phyloP scores from a whole-genome alignment of 2,888 invertebrate species.

The Tethea ocularis region DNA sequence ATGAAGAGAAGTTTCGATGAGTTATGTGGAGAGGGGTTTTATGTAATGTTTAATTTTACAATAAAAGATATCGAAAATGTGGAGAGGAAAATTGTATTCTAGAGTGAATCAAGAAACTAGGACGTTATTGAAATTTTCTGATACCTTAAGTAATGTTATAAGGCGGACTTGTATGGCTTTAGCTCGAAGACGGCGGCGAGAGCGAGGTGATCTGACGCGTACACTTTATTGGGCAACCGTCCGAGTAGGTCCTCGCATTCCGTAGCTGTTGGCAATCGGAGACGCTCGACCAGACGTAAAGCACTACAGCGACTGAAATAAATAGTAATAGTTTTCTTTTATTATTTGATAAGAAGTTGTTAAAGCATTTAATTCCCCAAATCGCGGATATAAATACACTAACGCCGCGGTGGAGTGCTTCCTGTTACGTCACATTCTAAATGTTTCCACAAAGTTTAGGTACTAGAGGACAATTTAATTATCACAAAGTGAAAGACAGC shows the following conservation, averaged over 20 bases:
- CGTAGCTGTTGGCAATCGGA: constrained; percentile 85
- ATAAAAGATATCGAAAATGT: background rate
- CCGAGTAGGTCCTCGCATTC: constrained; percentile 83
- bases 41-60: too few relatives aligned
- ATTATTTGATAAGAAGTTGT: too few relatives aligned
- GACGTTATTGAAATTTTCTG: background rate
- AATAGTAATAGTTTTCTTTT: constrained; percentile 21
- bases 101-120: background rate
- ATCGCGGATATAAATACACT: too few relatives aligned
- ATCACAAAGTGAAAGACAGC: too few relatives aligned
- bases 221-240: constrained; percentile 88
- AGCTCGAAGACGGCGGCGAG: constrained; percentile 89
- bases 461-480: too few relatives aligned
- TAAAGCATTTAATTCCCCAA: too few relatives aligned
- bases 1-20: background rate
- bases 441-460: too few relatives aligned
- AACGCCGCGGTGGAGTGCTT: too few relatives aligned
- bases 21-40: too few relatives aligned
- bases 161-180: constrained; percentile 31
- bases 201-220: constrained; percentile 94
- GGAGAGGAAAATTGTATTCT: background rate
- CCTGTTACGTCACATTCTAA: too few relatives aligned
- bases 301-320: constrained; percentile 62
- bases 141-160: constrained; percentile 25
- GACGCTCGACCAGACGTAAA: constrained; percentile 84